phyloP scores from a whole-genome alignment of 2,113 vertebrate genomes.

The Oryctolagus cuniculus region DNA sequence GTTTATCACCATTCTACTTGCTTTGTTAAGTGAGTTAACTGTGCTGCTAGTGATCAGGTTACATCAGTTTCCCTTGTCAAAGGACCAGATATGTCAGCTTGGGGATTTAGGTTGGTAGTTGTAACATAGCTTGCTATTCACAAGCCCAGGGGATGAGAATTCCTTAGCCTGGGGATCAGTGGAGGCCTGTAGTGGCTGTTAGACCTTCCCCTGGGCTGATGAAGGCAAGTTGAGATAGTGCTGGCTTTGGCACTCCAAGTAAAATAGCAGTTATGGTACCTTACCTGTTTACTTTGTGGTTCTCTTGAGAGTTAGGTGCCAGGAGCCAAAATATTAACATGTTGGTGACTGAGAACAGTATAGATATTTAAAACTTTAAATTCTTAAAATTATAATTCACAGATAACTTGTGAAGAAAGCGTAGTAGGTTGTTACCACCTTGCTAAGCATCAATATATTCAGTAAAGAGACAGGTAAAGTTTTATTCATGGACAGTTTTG shows the following conservation, averaged over 20 bases:
- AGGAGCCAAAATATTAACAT: slow-evolving; percentile 30
- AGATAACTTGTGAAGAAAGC: slow-evolving; percentile 50
- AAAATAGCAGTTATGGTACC: slow-evolving; percentile 39
- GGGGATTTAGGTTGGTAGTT: slow-evolving; percentile 63
- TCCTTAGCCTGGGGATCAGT: slow-evolving; percentile 50
- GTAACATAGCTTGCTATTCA: slow-evolving; percentile 56
- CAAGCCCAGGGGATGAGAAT: slow-evolving; percentile 69
- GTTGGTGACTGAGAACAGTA: slow-evolving; percentile 26
- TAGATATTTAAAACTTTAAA: slow-evolving; percentile 51
- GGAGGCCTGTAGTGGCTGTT: slow-evolving; percentile 45
- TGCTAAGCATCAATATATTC: not conserved
- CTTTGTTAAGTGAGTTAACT: not conserved
- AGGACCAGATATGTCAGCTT: slow-evolving; percentile 59
- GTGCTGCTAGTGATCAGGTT: slow-evolving; percentile 5
- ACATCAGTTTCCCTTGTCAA: not conserved
- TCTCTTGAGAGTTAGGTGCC: slow-evolving; percentile 61
- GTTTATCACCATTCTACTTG: slow-evolving; percentile 3
- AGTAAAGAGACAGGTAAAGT: not conserved
- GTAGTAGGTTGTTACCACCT: not conserved
- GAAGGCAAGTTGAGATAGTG: slow-evolving; percentile 34
- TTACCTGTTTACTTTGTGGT: slow-evolving; percentile 65
- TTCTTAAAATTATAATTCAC: slow-evolving; percentile 41
- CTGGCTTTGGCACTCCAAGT: slow-evolving; percentile 53
- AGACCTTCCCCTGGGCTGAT: slow-evolving; percentile 66
- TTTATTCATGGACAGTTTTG: not conserved